These are phyloP conservation scores for Hemibagrus guttatus DNA, from an alignment of 2,797 vertebrate genomes.

Conservation along the genomic window DNA sequence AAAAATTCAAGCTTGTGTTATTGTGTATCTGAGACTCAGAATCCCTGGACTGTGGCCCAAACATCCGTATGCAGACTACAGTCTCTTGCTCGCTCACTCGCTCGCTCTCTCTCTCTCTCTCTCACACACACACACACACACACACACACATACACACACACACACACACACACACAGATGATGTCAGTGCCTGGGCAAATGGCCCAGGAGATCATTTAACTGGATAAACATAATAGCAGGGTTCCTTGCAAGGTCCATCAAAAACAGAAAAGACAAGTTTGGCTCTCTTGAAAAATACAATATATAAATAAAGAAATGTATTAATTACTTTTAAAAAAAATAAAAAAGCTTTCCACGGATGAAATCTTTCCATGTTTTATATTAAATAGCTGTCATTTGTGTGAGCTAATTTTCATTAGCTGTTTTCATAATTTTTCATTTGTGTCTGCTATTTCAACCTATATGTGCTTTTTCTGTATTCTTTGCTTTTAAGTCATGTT, in stretches of 20 bases:
- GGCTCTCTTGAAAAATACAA: neutral
- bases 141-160: neutral
- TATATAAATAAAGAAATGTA: neutral
- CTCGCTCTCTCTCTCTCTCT: too few relatives aligned
- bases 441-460: neutral
- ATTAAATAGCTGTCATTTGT: neutral
- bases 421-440: too few relatives aligned
- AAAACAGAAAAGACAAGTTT: slow-evolving; percentile 14
- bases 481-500: neutral
- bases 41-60: slow-evolving; percentile 22
- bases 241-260: slow-evolving; percentile 35
- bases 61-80: slow-evolving; percentile 26
- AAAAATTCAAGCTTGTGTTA: slow-evolving; percentile 24
- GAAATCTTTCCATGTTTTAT: too few relatives aligned
- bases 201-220: slow-evolving; percentile 50
- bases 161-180: slow-evolving; percentile 41
- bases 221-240: slow-evolving; percentile 46
- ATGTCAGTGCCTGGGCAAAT: slow-evolving; percentile 54
- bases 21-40: slow-evolving; percentile 19
- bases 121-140: slow-evolving; percentile 9
- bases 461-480: neutral
- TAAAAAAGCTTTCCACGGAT: neutral
- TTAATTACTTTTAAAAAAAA: neutral
- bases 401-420: neutral
- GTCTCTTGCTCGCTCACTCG: neutral